phyloP scores from a whole-genome alignment of 2,888 invertebrate species.

The Hipparchia sbordonii region DNA sequence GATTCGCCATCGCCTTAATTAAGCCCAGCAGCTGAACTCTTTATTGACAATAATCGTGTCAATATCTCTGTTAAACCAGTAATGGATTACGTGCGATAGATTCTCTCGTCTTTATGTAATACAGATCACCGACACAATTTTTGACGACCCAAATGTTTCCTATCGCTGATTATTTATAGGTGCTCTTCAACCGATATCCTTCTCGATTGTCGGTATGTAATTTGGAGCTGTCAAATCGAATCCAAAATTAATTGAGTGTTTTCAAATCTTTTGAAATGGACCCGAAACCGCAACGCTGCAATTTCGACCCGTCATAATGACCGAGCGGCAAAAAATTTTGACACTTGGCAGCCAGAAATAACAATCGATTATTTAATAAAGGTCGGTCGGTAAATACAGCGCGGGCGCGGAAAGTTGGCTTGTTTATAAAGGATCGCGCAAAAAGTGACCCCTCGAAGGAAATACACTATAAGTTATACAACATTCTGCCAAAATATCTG shows the following conservation, averaged over 20 bases:
- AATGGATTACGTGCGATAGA: slow-evolving; percentile 47
- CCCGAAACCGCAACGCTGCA: slow-evolving; percentile 55
- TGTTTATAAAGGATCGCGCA: slow-evolving; percentile 14
- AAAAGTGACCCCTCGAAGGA: slow-evolving; percentile 5
- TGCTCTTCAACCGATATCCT: slow-evolving; percentile 23
- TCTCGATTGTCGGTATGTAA: slow-evolving; percentile 56
- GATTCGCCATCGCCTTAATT: slow-evolving; percentile 68
- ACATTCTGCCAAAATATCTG: background rate
- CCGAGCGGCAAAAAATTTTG: slow-evolving; percentile 70
- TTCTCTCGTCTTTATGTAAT: slow-evolving; percentile 7
- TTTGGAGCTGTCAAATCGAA: slow-evolving; percentile 72
- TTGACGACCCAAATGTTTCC: slow-evolving; percentile 29
- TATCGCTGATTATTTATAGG: slow-evolving; percentile 26
- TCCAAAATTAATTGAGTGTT: slow-evolving; percentile 73
- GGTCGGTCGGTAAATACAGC: slow-evolving; percentile 55
- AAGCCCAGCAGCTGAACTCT: slow-evolving; percentile 56
- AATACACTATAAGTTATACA: background rate
- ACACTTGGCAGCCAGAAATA: slow-evolving; percentile 62
- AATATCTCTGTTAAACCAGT: slow-evolving; percentile 46
- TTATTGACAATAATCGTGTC: slow-evolving; percentile 54
- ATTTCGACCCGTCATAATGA: slow-evolving; percentile 71
- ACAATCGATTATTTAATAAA: slow-evolving; percentile 71
- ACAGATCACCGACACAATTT: slow-evolving; percentile 18
- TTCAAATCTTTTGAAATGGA: slow-evolving; percentile 54
- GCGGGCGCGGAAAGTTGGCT: slow-evolving; percentile 43